Evolutionary conservation across 1,140 invertebrate species (phyloP), one percentile per base, ranked within the genome.

Genomic region (Zaprionus camerounensis): DNA sequence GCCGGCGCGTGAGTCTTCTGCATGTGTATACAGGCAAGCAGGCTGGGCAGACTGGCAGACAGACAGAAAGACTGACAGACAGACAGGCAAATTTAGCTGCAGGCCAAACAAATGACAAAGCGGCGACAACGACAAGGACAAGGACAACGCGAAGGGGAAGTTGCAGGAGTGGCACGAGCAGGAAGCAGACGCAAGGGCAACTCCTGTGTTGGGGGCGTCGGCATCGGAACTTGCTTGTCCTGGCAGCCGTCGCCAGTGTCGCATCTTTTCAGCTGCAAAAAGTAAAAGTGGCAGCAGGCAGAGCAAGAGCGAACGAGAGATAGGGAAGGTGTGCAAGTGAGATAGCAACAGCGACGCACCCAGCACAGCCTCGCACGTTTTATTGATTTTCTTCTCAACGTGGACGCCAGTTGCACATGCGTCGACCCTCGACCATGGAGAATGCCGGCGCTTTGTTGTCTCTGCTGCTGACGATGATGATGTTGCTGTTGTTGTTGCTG

Each of bases 81-180:
- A 82, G 84, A 76, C 74, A 88, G 71, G 85, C 85, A 84, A 90
- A 85, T 90, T 90, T 88, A 85, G 85, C 85, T 90, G 85, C 85
- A 84, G 86, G 85, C 85, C 73, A 90, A 90, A 90, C 85, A 85
- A 90, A 85, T 90, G 81, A 90, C 85, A 90, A 91, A 90, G 81
- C 79, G 71, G 59, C 67, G 69, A 71, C 67, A 61, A 66, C 62
- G 66, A 59, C 76, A 58, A 44, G 71, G 69, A 73, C 53, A 56
- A 56, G 34, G 57, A 26, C 59, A 44, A 55, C 51, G 49, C 5
- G 38, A 17, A 7, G 36, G 11, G 34, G 28, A 13, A 57, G 55
- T 22, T 5, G 26, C 2, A 56, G 53, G 51, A 15, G 26, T 31
- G 12, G 11, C 31, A 51, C 11, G n/a, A n/a, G 53, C 1, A 63